A percentile compares a stretch with the other conserved stretches of the same genome.
Conservation (phyloP, 2,113 vertebrate genomes). For the Catagonus wagneri region DNA sequence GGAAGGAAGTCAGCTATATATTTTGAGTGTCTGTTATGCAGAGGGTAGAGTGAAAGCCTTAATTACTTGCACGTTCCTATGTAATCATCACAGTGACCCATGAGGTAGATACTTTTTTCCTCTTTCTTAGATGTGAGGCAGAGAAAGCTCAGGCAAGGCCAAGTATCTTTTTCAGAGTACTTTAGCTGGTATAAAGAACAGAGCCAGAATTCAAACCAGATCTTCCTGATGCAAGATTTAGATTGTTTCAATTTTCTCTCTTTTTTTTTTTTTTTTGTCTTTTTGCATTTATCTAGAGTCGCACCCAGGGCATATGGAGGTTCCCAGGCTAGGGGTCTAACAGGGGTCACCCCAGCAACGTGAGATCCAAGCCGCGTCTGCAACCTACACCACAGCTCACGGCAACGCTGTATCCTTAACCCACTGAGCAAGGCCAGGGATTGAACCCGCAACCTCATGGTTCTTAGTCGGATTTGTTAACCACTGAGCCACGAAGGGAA, state of each 20-base stretch:
- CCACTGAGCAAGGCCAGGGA: too few relatives aligned
- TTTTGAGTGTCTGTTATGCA: background rate
- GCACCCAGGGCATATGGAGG: too few relatives aligned
- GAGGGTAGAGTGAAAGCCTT: background rate
- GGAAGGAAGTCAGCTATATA: background rate
- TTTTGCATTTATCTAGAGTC: too few relatives aligned
- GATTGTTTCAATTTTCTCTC: background rate
- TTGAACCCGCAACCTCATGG: too few relatives aligned
- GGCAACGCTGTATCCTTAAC: too few relatives aligned
- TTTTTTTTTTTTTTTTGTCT: too few relatives aligned
- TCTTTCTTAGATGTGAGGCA: background rate
- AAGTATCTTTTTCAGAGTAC: background rate
- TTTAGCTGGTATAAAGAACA: background rate
- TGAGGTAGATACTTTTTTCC: background rate
- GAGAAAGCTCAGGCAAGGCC: background rate
- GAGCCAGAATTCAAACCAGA: background rate
- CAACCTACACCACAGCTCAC: too few relatives aligned
- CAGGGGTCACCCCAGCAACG: too few relatives aligned
- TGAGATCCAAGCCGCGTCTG: too few relatives aligned
- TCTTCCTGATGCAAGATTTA: background rate
- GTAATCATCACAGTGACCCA: background rate
- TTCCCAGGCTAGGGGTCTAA: too few relatives aligned
- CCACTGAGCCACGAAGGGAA: too few relatives aligned
- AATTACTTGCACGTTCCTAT: background rate
- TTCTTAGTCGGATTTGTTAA: too few relatives aligned